phyloP scores from a whole-genome alignment of 53 echinoderm and acorn worm genomes.

The Antedon mediterranea region DNA sequence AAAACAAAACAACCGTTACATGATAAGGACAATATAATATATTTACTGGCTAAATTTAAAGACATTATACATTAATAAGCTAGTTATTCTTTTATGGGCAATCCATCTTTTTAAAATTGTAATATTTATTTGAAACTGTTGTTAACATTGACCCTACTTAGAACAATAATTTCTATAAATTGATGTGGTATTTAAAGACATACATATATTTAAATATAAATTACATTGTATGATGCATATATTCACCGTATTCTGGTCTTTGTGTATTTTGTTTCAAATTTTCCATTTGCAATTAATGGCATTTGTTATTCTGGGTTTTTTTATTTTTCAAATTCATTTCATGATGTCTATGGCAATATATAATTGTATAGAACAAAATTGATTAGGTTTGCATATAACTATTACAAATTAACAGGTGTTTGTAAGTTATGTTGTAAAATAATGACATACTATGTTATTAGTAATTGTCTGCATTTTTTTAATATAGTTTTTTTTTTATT shows the following conservation, averaged over 20 bases:
- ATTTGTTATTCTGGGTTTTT: not conserved
- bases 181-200: not conserved
- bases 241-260: not conserved
- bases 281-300: not conserved
- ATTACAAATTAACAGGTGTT: not conserved
- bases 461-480: too few species aligned
- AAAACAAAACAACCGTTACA: not conserved
- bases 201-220: not conserved
- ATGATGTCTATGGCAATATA: not conserved
- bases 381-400: not conserved
- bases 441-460: not conserved
- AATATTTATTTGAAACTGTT: not conserved
- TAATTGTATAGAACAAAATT: not conserved
- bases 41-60: too few species aligned
- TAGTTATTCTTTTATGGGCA: not conserved
- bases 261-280: not conserved
- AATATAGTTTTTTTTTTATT: not conserved
- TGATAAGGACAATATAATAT: not conserved
- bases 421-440: not conserved
- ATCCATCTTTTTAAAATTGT: not conserved
- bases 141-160: too few species aligned
- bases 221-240: not conserved
- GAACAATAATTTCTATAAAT: not conserved
- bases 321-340: not conserved
- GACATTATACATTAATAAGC: not conserved